Percentiles rank a stretch among this genome's conserved stretches.
Evolutionary conservation across 2,113 vertebrate genomes (phyloP).

Genomic region (Menura novaehollandiae): DNA sequence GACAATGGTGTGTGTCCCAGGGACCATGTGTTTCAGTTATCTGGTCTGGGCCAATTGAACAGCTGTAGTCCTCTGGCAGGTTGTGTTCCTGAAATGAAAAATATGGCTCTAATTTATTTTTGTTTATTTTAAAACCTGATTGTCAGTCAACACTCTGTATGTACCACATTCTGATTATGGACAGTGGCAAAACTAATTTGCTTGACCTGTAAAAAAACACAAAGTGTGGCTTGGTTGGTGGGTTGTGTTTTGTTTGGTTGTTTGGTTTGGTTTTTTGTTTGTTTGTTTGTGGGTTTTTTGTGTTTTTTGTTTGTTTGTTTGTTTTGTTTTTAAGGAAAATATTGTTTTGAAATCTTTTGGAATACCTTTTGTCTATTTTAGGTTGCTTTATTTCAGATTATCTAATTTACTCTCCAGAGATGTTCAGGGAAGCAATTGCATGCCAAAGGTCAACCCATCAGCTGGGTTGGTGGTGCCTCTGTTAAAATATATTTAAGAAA

Average conservation of each 20-base stretch:
- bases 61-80: conserved; percentile 31
- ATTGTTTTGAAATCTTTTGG: neutral
- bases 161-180: neutral
- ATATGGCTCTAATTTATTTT: neutral
- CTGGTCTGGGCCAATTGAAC: conserved; percentile 5
- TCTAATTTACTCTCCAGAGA: neutral
- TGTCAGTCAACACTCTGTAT: neutral
- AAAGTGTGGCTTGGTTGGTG: neutral
- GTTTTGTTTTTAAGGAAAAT: neutral
- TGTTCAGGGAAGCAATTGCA: neutral
- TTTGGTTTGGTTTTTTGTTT: too few species aligned
- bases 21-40: neutral
- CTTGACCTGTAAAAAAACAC: neutral
- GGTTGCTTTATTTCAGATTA: neutral
- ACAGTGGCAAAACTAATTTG: neutral
- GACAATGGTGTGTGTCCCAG: neutral
- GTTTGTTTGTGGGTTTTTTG: too few species aligned
- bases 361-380: neutral
- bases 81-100: neutral
- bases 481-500: neutral
- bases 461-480: neutral
- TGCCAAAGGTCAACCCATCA: neutral
- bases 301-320: too few species aligned
- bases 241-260: too few species aligned
- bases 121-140: neutral